phyloP scores from a whole-genome alignment of 2,888 invertebrate species.

The Dicyrtoma fusca region DNA sequence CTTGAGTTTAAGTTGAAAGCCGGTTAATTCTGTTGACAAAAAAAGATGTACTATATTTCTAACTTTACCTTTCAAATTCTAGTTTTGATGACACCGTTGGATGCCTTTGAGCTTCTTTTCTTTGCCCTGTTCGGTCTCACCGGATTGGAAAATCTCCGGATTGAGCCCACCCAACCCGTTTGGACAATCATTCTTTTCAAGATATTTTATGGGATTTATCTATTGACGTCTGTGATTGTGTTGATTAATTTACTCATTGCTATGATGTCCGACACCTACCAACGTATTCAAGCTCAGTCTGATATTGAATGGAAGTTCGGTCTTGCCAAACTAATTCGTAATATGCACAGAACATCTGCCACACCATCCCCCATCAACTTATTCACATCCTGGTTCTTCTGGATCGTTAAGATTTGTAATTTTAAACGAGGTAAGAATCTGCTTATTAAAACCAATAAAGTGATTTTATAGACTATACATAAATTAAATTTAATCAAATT shows the following conservation, averaged over 20 bases:
- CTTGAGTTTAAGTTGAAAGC: background rate
- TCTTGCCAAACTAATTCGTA: constrained; percentile 93
- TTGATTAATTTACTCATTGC: constrained; percentile 98
- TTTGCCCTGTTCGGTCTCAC: constrained; percentile 97
- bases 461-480: background rate
- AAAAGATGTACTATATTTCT: background rate
- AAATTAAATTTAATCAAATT: too few species aligned
- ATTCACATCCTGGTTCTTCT: constrained; percentile 90
- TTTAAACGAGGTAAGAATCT: constrained; percentile 60
- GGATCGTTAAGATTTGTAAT: constrained; percentile 77
- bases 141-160: constrained; percentile 76
- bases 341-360: constrained; percentile 96
- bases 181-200: constrained; percentile 88
- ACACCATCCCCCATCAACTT: constrained; percentile 98
- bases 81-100: constrained; percentile 87
- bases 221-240: constrained; percentile 97
- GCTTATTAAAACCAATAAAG: background rate
- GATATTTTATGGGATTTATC: constrained; percentile 93
- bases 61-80: constrained; percentile 61
- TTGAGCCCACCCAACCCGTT: constrained; percentile 65
- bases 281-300: constrained; percentile 97
- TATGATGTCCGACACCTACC: constrained; percentile 99
- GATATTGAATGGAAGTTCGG: constrained; percentile 99
- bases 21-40: too few species aligned
- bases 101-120: constrained; percentile 96